Evolutionary conservation across 1,140 invertebrate genomes (phyloP).

Genomic region (Coboldia fuscipes): DNA sequence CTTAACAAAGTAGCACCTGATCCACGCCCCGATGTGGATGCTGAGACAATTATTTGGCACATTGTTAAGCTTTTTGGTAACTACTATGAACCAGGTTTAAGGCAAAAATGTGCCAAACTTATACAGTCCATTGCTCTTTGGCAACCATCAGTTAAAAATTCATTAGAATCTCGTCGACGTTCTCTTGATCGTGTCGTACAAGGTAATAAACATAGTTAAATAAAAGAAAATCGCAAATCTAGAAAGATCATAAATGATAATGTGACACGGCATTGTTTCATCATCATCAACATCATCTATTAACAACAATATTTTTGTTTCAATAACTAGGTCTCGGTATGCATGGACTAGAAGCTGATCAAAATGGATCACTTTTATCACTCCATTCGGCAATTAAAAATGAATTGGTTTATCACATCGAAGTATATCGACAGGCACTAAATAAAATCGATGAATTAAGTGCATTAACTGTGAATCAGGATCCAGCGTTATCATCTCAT

Average conservation of each 20-base stretch:
- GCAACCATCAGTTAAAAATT: slow-evolving; percentile 27
- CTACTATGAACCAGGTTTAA: slow-evolving; percentile 33
- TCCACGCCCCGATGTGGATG: slow-evolving; percentile 37
- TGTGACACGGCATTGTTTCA: too few relatives aligned
- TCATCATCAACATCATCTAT: neutral
- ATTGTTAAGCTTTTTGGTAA: slow-evolving; percentile 57
- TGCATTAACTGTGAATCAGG: slow-evolving; percentile 42
- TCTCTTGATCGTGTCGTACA: slow-evolving; percentile 66
- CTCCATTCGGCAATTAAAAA: slow-evolving; percentile 50
- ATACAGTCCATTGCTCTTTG: slow-evolving; percentile 28
- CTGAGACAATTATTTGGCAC: slow-evolving; percentile 57
- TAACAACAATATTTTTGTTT: neutral
- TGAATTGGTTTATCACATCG: slow-evolving; percentile 62
- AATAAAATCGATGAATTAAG: slow-evolving; percentile 70
- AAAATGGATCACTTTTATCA: slow-evolving; percentile 33
- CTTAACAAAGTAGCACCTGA: slow-evolving; percentile 29
- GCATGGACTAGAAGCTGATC: slow-evolving; percentile 54
- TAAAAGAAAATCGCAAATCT: neutral
- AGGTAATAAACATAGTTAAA: slow-evolving; percentile 19
- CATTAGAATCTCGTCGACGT: slow-evolving; percentile 37
- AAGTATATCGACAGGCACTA: slow-evolving; percentile 69
- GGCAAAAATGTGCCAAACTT: slow-evolving; percentile 29
- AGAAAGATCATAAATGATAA: neutral
- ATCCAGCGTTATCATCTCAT: slow-evolving; percentile 70
- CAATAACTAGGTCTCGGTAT: slow-evolving; percentile 45